phyloP scores from a whole-genome alignment of 2,888 invertebrate species.

The Creontiades dilutus region DNA sequence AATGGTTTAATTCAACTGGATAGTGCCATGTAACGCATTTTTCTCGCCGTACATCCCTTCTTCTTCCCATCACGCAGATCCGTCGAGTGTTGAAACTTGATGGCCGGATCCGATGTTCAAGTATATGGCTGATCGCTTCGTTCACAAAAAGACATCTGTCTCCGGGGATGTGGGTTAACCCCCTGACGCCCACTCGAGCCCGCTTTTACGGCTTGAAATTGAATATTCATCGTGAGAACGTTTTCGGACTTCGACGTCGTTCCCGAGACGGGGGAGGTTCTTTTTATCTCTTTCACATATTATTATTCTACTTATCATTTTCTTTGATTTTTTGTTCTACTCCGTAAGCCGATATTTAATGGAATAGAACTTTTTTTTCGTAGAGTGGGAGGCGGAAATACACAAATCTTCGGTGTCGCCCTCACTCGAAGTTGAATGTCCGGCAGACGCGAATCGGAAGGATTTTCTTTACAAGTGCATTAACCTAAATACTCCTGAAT shows the following conservation, averaged over 20 bases:
- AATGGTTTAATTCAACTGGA: too few species aligned
- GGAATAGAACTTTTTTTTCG: neutral
- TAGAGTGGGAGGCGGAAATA: neutral
- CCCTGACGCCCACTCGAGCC: constrained; percentile 34
- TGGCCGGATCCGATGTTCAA: neutral
- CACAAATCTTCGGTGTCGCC: neutral
- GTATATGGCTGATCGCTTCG: neutral
- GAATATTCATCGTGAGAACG: constrained; percentile 36
- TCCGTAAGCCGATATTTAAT: neutral
- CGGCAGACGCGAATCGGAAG: too few species aligned
- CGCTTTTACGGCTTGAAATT: neutral
- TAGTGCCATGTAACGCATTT: too few species aligned
- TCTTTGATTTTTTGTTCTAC: neutral
- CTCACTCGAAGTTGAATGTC: neutral
- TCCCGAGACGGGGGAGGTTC: neutral
- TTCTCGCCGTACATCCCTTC: too few species aligned
- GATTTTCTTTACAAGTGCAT: too few species aligned
- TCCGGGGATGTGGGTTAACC: constrained; percentile 21
- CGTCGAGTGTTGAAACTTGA: neutral
- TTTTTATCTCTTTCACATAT: neutral
- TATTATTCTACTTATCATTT: neutral
- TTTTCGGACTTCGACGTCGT: constrained; percentile 3
- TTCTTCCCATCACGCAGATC: too few species aligned
- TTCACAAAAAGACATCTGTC: constrained; percentile 16
- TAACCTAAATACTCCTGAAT: too few species aligned